Evolutionary conservation across 2,113 vertebrate species (phyloP).

Genomic region (Triplophysa tibetana): DNA sequence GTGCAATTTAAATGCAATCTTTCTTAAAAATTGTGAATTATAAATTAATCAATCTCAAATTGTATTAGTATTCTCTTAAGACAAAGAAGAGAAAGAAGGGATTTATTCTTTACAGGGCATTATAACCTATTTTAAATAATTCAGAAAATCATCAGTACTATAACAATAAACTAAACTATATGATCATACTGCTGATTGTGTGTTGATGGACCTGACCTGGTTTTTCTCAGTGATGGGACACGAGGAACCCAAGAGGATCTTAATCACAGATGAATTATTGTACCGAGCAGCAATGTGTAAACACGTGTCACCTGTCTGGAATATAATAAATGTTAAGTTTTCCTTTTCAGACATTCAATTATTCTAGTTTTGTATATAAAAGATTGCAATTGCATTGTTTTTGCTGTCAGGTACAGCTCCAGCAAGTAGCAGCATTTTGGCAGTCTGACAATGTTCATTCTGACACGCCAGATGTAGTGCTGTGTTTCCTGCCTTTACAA

Average conservation of each 20-base stretch:
- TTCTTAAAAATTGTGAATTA: no score
- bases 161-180: not conserved
- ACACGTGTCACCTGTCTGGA: conserved; percentile 88
- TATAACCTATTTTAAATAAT: not conserved
- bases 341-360: not conserved
- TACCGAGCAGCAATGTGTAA: conserved; percentile 89
- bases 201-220: conserved; percentile 78
- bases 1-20: not conserved
- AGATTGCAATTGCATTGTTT: conserved; percentile 81
- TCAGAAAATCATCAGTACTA: not conserved
- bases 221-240: conserved; percentile 87
- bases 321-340: conserved; percentile 58
- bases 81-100: no score
- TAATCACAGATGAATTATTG: conserved; percentile 84
- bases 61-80: no score
- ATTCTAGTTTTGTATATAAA: not conserved
- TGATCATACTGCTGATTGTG: not conserved
- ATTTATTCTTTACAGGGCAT: no score
- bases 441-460: conserved; percentile 85
- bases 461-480: conserved; percentile 91
- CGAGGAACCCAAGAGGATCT: conserved; percentile 84
- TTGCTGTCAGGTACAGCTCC: conserved; percentile 83
- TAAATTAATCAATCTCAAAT: no score
- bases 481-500: conserved; percentile 85
- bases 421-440: conserved; percentile 81